Evolutionary conservation across 2,888 invertebrate species (phyloP).

Genomic region (Lasioglossum leucozonium): DNA sequence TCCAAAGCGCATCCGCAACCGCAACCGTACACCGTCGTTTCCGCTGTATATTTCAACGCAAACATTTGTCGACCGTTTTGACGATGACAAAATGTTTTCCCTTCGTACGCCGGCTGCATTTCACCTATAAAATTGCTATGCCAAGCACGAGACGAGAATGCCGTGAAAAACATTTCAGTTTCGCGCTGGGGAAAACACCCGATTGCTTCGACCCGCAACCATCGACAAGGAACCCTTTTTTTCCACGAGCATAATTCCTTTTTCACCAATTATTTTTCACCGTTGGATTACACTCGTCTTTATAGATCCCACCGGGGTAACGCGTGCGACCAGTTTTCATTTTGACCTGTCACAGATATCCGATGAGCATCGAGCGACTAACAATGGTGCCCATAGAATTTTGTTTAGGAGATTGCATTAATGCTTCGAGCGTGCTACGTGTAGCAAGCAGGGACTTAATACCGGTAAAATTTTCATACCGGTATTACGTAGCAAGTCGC

Average conservation of each 20-base stretch:
- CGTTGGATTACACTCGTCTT: not conserved
- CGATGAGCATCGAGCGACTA: not conserved
- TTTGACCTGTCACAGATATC: not conserved
- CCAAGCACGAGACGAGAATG: conserved; percentile 29
- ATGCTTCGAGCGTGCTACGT: too few species aligned
- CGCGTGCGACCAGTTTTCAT: not conserved
- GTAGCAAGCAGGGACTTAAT: too few species aligned
- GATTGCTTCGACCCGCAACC: conserved; percentile 13
- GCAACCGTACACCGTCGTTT: conserved; percentile 19
- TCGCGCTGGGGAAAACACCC: conserved; percentile 29
- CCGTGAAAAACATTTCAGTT: conserved; percentile 48
- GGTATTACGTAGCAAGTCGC: too few species aligned
- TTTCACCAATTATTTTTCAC: not conserved
- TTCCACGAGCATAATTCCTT: not conserved
- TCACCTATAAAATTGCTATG: conserved; percentile 40
- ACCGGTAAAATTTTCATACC: too few species aligned
- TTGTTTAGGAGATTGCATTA: too few species aligned
- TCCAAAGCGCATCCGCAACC: conserved; percentile 39
- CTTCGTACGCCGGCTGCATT: conserved; percentile 15
- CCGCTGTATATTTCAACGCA: conserved; percentile 33
- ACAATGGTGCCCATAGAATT: not conserved
- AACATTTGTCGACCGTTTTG: conserved; percentile 55
- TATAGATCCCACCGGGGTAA: not conserved
- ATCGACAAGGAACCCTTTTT: conserved; percentile 1
- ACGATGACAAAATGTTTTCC: conserved; percentile 52